Base-by-base conservation (phyloP, 2,113 vertebrate genomes). In the Grallaria varia region DNA sequence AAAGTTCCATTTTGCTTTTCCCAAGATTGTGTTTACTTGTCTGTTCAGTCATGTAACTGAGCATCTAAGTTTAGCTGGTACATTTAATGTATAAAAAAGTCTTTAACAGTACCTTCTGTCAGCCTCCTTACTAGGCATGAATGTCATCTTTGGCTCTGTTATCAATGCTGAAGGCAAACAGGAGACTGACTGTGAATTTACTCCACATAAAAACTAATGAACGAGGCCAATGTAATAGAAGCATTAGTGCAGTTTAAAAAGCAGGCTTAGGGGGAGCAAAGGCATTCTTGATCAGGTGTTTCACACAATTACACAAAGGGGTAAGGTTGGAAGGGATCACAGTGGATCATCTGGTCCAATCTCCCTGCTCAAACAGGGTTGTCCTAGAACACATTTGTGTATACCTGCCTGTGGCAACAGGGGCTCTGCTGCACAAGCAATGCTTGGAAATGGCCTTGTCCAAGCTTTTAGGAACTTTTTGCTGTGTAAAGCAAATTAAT, bases 11-110 rank as follows among this genome's bases (percentile, higher is more conserved):
- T 83, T 96, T 95, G 45, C n/a, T 72, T 73, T 90, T 80, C 68
- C 67, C 80, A 59, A 77, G 35, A 67, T 33, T 67, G 45, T 63
- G 19, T 76, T 83, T 55, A 83, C 50, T 71, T 90, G 67, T 90
- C 62, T 83, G 39, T 91, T 95, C 80, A 52, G 64, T 85, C 79
- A 62, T 47, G 49, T 83, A 88, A 59, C 55, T 35, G 45, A 88
- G 52, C 31, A 52, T 79, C 87, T 96, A 88, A 86, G 64, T 95
- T 94, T 89, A 96, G 76, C 83, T 86, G 45, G 52, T 93, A 69
- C 40, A 66, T 73, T 81, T 66, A 66, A 74, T 14, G 28, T 87
- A 56, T 77, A 12, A 42, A 33, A 13, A 3, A 42, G 44, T 42
- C 45, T 83, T 62, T 73, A 76, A 45, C 69, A 66, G 35, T 64